These are phyloP conservation scores for Corella eumyota DNA, from an alignment of 23 tunicate genomes.

Conservation along the genomic window DNA sequence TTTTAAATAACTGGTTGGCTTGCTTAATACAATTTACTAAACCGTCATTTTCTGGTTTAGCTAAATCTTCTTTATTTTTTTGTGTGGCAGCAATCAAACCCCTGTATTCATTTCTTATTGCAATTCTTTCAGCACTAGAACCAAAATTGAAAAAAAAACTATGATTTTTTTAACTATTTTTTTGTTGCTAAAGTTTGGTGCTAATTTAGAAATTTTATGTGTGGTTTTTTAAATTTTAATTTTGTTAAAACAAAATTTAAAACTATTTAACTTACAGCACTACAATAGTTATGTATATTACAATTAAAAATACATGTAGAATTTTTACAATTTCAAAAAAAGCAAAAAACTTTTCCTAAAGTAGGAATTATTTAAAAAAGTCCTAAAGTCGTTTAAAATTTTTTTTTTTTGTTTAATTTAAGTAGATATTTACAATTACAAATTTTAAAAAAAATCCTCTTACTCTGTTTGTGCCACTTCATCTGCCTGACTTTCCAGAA, in stretches of 20 bases:
- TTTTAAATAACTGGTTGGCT: slow-evolving; percentile 62
- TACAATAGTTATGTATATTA: not conserved
- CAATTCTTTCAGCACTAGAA: slow-evolving; percentile 38
- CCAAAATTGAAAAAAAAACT: not conserved
- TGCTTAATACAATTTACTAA: slow-evolving; percentile 47
- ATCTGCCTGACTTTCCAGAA: too few relatives aligned
- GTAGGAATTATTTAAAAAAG: too few relatives aligned
- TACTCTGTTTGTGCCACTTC: too few relatives aligned
- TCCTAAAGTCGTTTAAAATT: too few relatives aligned
- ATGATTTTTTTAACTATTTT: not conserved
- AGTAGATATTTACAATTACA: too few relatives aligned
- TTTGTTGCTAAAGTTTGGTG: not conserved
- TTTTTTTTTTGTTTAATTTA: too few relatives aligned
- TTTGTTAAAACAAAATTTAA: too few relatives aligned
- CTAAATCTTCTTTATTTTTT: slow-evolving; percentile 68
- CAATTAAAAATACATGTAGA: slow-evolving; percentile 6
- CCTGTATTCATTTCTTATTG: slow-evolving; percentile 50
- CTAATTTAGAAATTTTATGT: not conserved
- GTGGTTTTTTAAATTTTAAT: too few relatives aligned
- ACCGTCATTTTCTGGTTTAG: slow-evolving; percentile 55
- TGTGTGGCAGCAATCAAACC: slow-evolving; percentile 66
- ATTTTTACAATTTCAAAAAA: too few relatives aligned
- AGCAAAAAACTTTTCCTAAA: too few relatives aligned
- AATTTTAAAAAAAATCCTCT: too few relatives aligned
- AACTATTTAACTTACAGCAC: not conserved